phyloP scores from a whole-genome alignment of 2,888 invertebrate genomes.

The Linnaemya tessellans region DNA sequence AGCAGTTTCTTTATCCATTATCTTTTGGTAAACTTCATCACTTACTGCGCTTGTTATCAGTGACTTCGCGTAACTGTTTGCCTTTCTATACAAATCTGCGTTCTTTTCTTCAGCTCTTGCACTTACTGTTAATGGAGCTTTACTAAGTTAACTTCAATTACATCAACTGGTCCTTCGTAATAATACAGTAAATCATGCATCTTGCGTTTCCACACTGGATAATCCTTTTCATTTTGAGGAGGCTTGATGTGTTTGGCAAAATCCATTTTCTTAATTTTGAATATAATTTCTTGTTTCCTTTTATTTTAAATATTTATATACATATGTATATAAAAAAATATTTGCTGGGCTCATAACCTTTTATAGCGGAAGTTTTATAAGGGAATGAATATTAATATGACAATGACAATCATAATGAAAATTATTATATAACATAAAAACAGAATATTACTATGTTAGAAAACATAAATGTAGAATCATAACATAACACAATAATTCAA shows the following conservation, averaged over 20 bases:
- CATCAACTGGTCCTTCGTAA: constrained; percentile 64
- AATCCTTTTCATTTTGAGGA: too few relatives aligned
- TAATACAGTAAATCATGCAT: constrained; percentile 65
- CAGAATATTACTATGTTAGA: neutral
- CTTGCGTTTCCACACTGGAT: constrained; percentile 48
- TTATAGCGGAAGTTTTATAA: constrained; percentile 8
- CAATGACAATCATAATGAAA: neutral
- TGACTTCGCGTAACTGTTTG: constrained; percentile 79
- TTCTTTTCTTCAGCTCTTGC: neutral
- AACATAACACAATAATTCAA: too few relatives aligned
- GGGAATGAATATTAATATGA: neutral
- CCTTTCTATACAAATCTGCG: constrained; percentile 75
- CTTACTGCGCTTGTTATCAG: constrained; percentile 75
- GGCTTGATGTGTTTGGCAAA: too few relatives aligned
- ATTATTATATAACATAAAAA: neutral
- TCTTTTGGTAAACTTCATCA: constrained; percentile 76
- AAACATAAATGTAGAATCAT: neutral
- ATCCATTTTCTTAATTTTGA: neutral
- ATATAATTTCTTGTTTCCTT: neutral
- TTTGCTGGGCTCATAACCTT: constrained; percentile 29
- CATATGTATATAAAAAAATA: too few relatives aligned
- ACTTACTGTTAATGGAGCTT: too few relatives aligned
- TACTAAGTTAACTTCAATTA: neutral
- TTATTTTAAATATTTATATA: neutral
- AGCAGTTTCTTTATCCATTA: constrained; percentile 77